Evolutionary conservation across 2,888 invertebrate genomes (phyloP).

Genomic region (Agrotis clavis): DNA sequence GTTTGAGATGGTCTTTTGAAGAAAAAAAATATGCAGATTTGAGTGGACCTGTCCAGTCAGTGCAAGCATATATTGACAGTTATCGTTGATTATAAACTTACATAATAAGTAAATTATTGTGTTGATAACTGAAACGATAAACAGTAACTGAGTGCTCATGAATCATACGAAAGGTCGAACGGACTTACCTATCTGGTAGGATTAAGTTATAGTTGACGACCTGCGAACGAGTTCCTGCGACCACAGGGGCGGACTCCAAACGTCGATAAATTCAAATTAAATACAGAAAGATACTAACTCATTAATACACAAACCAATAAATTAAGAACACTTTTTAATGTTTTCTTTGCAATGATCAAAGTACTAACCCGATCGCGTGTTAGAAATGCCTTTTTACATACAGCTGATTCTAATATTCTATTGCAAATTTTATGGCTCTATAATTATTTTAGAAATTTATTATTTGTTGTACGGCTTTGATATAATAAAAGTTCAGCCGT

Average conservation of each 20-base stretch:
- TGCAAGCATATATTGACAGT: too few species aligned
- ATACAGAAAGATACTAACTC: slow-evolving; percentile 56
- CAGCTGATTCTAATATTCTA: slow-evolving; percentile 60
- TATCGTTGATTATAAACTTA: not conserved
- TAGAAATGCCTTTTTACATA: slow-evolving; percentile 54
- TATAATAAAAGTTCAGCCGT: slow-evolving; percentile 51
- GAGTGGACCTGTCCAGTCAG: too few species aligned
- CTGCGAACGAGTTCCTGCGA: slow-evolving; percentile 78
- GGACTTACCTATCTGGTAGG: slow-evolving; percentile 69
- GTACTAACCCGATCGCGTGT: slow-evolving; percentile 68
- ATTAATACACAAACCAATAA: slow-evolving; percentile 51
- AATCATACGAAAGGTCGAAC: slow-evolving; percentile 63
- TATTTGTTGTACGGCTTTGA: slow-evolving; percentile 40
- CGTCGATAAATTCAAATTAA: slow-evolving; percentile 46
- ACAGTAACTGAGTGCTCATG: slow-evolving; percentile 50
- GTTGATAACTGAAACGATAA: slow-evolving; percentile 53
- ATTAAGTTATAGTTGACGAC: slow-evolving; percentile 85
- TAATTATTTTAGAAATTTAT: slow-evolving; percentile 53
- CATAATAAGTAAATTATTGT: slow-evolving; percentile 35
- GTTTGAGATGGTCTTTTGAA: too few species aligned
- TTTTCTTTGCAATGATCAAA: slow-evolving; percentile 69
- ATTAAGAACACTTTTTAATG: slow-evolving; percentile 46
- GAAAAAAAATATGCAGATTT: too few species aligned
- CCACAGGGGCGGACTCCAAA: slow-evolving; percentile 75
- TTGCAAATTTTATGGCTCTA: slow-evolving; percentile 48